These are phyloP conservation scores for Nilaparvata lugens DNA, from an alignment of 1,140 invertebrate species.

Conservation along the genomic window DNA sequence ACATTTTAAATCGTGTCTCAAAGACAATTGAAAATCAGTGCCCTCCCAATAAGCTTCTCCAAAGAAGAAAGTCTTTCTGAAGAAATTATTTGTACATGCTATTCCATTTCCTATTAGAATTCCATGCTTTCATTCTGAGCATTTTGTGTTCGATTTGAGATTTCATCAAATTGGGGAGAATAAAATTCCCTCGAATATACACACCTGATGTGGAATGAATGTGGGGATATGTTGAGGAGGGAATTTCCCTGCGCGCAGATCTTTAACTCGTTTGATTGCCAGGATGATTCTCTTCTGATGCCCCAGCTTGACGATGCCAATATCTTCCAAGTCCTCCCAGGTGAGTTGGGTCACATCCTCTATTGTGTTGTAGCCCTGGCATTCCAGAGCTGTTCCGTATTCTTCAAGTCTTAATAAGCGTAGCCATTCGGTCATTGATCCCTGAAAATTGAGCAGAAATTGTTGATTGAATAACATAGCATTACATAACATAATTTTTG, in stretches of 20 bases:
- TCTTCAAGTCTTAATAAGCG: conserved; percentile 81
- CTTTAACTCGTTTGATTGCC: conserved; percentile 94
- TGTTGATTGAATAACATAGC: too few species aligned
- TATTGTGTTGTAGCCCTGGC: conserved; percentile 89
- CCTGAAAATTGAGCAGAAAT: conserved; percentile 41
- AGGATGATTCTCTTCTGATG: conserved; percentile 98
- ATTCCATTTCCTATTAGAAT: too few species aligned
- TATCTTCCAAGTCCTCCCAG: conserved; percentile 99
- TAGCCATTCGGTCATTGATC: conserved; percentile 88
- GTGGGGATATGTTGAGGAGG: conserved; percentile 28
- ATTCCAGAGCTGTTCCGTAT: conserved; percentile 76
- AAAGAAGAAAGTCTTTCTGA: too few species aligned
- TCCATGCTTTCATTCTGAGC: too few species aligned
- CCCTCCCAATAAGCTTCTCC: too few species aligned
- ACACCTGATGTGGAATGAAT: conserved; percentile 13
- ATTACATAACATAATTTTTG: too few species aligned
- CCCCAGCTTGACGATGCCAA: conserved; percentile 88
- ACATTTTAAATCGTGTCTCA: too few species aligned
- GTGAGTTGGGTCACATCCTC: conserved; percentile 88
- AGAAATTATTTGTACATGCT: too few species aligned
- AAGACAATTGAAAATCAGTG: too few species aligned
- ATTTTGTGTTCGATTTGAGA: too few species aligned
- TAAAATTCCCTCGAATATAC: not conserved
- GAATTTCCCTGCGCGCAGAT: conserved; percentile 80
- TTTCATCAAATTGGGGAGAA: not conserved